Base-by-base conservation (phyloP, 2,888 invertebrate genomes). In the Andricus quercusramuli region DNA sequence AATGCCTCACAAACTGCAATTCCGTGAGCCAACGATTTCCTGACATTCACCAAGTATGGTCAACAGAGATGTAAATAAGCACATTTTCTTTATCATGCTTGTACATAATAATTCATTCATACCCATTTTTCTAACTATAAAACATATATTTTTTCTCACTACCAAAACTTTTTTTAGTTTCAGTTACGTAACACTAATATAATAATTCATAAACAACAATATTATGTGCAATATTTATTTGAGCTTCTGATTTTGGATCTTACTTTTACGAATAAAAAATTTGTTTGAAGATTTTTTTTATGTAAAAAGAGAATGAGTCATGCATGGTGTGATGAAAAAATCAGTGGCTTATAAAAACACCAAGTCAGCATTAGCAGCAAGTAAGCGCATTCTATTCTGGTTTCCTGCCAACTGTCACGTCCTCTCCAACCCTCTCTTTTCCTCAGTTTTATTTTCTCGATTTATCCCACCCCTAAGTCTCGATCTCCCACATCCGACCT, bases 391-490 rank as follows among this genome's bases (percentile, higher is more conserved):
- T 20, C 29, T 67, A 47, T 70, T 70, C 29, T 25, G 22, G 29
- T 70, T 70, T 51, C 29, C 51, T 56, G 74, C 56, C 74, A 74
- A 56, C 74, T 74, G 56, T 74, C 74, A 74, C 74, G 74, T 74
- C 32, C 15, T 74, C 37, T 47, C 44, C 74, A 74, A 74, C 51
- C 74, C 32, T 51, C 79, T 64, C 59, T 78, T 76, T 67, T 80
- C 79, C 74, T 80, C 79, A 70, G 77, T 79, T 82, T 80, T 80
- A 80, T 82, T 77, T 80, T 78, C 78, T 82, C 64, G 80, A 80
- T 79, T 81, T 80, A 77, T 80, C 78, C 78, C 79, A 62, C 78
- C 66, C 68, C 67, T 59, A 76, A 62, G 81, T 79, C 81, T 56
- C 51, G 37, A 32, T 74, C 56, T 74, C 56, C 74, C 37, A 74